A percentile compares a stretch with the other conserved stretches of the same genome.
These are phyloP conservation scores for Adelognathus sp. DNA, from an alignment of 2,888 invertebrate genomes.

Conservation along the genomic window DNA sequence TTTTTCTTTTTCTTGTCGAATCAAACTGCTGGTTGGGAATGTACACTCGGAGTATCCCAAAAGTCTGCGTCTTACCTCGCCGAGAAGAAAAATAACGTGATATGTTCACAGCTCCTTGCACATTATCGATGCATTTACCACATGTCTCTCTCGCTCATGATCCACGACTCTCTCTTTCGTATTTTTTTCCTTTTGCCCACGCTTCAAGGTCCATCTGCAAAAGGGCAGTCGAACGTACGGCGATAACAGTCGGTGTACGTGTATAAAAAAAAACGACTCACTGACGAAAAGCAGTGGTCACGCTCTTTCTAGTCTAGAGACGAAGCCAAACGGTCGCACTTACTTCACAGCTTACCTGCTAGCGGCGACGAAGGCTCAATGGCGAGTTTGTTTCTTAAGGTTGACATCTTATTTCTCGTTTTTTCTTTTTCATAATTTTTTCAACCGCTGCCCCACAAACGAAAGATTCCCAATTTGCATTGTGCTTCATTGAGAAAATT, in stretches of 20 bases:
- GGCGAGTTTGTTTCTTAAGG: constrained; percentile 25
- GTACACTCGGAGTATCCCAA: constrained; percentile 57
- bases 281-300: constrained; percentile 57
- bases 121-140: constrained; percentile 22
- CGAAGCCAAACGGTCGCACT: constrained; percentile 70
- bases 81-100: constrained; percentile 46
- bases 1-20: too few species aligned
- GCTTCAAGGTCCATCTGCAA: not conserved
- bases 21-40: too few species aligned
- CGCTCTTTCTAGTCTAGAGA: constrained; percentile 78
- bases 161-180: not conserved
- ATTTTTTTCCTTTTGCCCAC: not conserved
- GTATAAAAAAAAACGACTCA: constrained; percentile 17
- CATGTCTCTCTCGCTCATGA: not conserved
- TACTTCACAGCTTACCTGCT: constrained; percentile 26
- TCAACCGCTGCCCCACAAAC: not conserved
- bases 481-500: not conserved
- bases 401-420: constrained; percentile 4
- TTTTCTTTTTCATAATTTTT: not conserved
- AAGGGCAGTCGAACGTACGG: not conserved
- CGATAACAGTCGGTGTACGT: not conserved
- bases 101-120: constrained; percentile 37
- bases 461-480: not conserved
- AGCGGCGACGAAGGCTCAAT: constrained; percentile 22
- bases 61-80: constrained; percentile 56